Evolutionary conservation across 2,113 vertebrate genomes (phyloP), one percentile per base, ranked within the genome.

Genomic region (Elanoides forficatus): DNA sequence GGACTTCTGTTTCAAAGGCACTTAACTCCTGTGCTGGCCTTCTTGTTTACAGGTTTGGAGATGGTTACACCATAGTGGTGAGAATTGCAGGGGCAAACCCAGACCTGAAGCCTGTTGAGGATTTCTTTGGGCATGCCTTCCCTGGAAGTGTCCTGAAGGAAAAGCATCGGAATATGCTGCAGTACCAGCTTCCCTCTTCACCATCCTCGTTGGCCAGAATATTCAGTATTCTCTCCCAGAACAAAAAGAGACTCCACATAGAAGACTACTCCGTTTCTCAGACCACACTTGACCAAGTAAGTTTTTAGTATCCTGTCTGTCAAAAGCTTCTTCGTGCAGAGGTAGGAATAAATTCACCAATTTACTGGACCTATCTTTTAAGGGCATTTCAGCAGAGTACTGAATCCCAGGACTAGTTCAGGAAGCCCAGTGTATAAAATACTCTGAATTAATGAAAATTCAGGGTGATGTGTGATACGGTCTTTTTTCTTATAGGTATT

Each of bases 221-320:
- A 98, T 99, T 99, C 98, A 99, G 98, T 97, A 98, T 99, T 95
- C 98, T 99, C 34, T 99, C 99, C 94, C 98, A 98, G 78, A 99
- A 99, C 96, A 99, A 99, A 93, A 99, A 98, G 73, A 98, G 97
- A 85, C 98, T 99, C 91, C 97, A 98, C 60, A 99, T 99, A 94
- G 99, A 99, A 96, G 99, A 99, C 97, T 99, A 99, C 98, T 99
- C 99, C 1, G 99, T 99, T 86, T 99, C 99, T 53, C 99, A 99
- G 98, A 99, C 99, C 93, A 99, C 99, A 4, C 99, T 99, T 96
- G 99, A 99, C 98, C 99, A 99, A 99, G 99, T 99, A 98, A 98
- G 99, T 79, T 59, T 81, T 27, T 20, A 63, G 60, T 47, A 60
- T 10, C 26, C 65, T 74, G 45, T 71, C 56, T 82, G 25, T 53